Conservation (phyloP, 2,888 invertebrate genomes). For the Drosophila dives region DNA sequence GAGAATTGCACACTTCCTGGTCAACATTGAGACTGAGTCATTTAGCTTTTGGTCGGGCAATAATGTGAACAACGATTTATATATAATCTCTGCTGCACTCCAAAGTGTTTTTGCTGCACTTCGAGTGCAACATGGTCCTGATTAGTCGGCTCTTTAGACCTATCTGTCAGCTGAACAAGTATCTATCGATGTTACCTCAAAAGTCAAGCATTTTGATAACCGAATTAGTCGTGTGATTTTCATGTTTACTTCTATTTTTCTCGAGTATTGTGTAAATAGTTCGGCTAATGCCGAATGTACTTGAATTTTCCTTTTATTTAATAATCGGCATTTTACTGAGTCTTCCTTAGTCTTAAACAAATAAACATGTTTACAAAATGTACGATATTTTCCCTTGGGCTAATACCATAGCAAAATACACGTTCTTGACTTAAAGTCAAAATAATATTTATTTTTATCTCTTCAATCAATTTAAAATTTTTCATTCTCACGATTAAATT, state of each 20-base stretch:
- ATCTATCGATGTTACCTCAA: slow-evolving; percentile 17
- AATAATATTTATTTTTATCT: not conserved
- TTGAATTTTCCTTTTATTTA: slow-evolving; percentile 5
- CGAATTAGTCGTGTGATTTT: slow-evolving; percentile 24
- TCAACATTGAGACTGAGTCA: slow-evolving; percentile 52
- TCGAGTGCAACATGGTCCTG: slow-evolving; percentile 36
- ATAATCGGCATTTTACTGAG: slow-evolving; percentile 2
- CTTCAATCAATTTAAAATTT: not conserved
- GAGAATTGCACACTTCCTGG: slow-evolving; percentile 27
- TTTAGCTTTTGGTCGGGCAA: slow-evolving; percentile 38
- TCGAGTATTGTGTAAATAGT: slow-evolving; percentile 31
- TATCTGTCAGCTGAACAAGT: slow-evolving; percentile 5
- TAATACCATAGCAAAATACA: not conserved
- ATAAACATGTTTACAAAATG: slow-evolving; percentile 51
- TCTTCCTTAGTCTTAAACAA: slow-evolving; percentile 44
- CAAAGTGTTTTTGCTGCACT: slow-evolving; percentile 9
- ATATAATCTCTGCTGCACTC: slow-evolving; percentile 55
- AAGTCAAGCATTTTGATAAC: slow-evolving; percentile 50
- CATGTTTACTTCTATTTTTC: slow-evolving; percentile 17
- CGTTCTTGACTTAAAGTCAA: not conserved
- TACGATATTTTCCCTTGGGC: slow-evolving; percentile 37
- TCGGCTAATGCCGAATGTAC: slow-evolving; percentile 20
- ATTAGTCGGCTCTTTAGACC: slow-evolving; percentile 16
- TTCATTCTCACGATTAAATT: not conserved
- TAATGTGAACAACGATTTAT: slow-evolving; percentile 52